phyloP scores from a whole-genome alignment of 2,797 vertebrate species.

The Triplophysa bombifrons region DNA sequence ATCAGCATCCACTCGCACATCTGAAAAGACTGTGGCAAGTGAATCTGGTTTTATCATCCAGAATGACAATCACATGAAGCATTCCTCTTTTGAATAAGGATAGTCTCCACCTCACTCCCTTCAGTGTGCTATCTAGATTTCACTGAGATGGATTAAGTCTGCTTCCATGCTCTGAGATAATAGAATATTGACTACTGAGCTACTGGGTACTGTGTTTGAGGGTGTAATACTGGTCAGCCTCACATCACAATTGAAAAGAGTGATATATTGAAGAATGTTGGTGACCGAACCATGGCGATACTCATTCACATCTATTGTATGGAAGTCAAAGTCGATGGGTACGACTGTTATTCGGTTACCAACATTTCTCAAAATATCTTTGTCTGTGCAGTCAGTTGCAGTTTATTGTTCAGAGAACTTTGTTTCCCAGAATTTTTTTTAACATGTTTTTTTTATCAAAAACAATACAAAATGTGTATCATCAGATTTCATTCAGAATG shows the following conservation, averaged over 20 bases:
- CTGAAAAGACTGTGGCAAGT: slow-evolving; percentile 28
- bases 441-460: too few species aligned
- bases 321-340: too few species aligned
- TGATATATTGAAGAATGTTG: not conserved
- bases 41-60: slow-evolving; percentile 34
- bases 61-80: slow-evolving; percentile 28
- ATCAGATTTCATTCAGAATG: too few species aligned
- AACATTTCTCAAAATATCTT: too few species aligned
- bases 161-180: slow-evolving; percentile 25
- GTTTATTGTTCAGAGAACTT: too few species aligned
- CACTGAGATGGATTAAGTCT: slow-evolving; percentile 5
- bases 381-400: too few species aligned
- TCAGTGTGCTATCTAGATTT: slow-evolving; percentile 15
- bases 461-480: too few species aligned
- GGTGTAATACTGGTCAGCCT: not conserved
- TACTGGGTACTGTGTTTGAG: not conserved
- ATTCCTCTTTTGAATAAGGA: slow-evolving; percentile 27
- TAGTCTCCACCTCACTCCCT: slow-evolving; percentile 7
- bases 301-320: too few species aligned
- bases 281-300: too few species aligned
- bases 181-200: not conserved
- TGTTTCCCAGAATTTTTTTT: too few species aligned
- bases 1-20: slow-evolving; percentile 11
- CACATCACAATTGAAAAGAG: not conserved
- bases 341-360: too few species aligned